phyloP scores from a whole-genome alignment of 2,797 vertebrate species.

The Sebastes minor region DNA sequence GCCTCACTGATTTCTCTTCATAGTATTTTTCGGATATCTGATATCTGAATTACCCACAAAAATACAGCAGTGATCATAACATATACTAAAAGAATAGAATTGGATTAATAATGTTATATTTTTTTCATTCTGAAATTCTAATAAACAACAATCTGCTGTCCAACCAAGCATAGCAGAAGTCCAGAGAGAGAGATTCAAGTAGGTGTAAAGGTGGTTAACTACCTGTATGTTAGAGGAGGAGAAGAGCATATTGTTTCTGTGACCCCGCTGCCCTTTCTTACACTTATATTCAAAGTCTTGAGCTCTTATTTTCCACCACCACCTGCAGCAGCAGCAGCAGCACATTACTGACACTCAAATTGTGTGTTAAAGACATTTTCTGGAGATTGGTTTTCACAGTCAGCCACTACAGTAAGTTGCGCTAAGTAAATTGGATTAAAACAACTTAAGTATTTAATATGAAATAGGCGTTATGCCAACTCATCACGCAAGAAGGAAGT shows the following conservation, averaged over 20 bases:
- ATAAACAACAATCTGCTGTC: not conserved
- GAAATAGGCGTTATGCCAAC: not conserved
- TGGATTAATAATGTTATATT: not conserved
- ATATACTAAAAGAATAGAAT: not conserved
- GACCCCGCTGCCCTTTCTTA: conserved; percentile 5
- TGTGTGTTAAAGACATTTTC: conserved; percentile 48
- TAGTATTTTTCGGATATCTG: not conserved
- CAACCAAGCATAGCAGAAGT: not conserved
- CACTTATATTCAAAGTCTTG: conserved; percentile 14
- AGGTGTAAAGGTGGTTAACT: not conserved
- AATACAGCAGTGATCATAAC: not conserved
- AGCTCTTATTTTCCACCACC: conserved; percentile 8
- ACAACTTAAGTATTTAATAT: conserved; percentile 22
- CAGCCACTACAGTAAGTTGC: conserved; percentile 21
- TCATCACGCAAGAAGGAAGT: conserved; percentile 21
- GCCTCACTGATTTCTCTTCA: not conserved
- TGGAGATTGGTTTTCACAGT: conserved; percentile 41
- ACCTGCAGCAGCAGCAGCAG: conserved; percentile 15
- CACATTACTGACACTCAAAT: conserved; percentile 29
- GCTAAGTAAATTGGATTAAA: conserved; percentile 32
- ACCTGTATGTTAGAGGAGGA: not conserved
- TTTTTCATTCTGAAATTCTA: not conserved
- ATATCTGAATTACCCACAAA: not conserved
- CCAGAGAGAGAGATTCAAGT: conserved; percentile 1
- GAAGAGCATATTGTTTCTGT: conserved; percentile 5